Evolutionary conservation across 2,888 invertebrate genomes (phyloP), one percentile per base, ranked within the genome.

Genomic region (Eristalis intricaria): DNA sequence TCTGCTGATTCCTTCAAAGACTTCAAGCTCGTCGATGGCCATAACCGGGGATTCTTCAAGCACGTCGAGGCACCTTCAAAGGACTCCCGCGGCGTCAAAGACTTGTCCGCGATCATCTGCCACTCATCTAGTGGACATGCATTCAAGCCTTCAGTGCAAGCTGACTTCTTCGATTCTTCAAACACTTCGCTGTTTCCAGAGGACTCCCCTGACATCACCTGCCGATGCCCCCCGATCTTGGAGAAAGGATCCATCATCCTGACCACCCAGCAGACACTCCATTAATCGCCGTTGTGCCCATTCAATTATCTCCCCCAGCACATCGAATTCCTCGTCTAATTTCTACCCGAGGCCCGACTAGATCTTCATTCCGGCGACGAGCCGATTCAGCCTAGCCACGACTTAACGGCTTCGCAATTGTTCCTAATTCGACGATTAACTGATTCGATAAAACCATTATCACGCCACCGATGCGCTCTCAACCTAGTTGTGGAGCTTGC

Each of bases 391-490:
- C n/a, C 68, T 84, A 66, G 66, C n/a, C 77, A 26, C 71, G 71
- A 38, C 63, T 58, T 71, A 80, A 84, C 74, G 63, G 74, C 66
- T 76, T 64, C 40, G 40, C 84, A 87, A 87, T 84, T 84, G 79
- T 56, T 84, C 71, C 61, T 84, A 84, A 84, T 79, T 87, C 71
- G 58, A 38, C 63, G 79, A 84, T 83, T 79, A 83, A 75, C 70
- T 63, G 78, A 83, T 75, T 75, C 69, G 87, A 84, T 87, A 87
- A 87, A 76, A 80, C 66, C 66, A 83, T 75, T 87, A 87, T 83
- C 78, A 75, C 83, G 70, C 69, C 73, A 78, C 61, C 81, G 58
- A 58, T n/a, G 15, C 50, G 4, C 50, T 19, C 50, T 19, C 77
- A 77, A 68, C 75, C 86, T 78, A 83, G 63, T 79, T 75, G 75